Base-by-base conservation (phyloP, 2,113 vertebrate species). In the Cottus gobio region DNA sequence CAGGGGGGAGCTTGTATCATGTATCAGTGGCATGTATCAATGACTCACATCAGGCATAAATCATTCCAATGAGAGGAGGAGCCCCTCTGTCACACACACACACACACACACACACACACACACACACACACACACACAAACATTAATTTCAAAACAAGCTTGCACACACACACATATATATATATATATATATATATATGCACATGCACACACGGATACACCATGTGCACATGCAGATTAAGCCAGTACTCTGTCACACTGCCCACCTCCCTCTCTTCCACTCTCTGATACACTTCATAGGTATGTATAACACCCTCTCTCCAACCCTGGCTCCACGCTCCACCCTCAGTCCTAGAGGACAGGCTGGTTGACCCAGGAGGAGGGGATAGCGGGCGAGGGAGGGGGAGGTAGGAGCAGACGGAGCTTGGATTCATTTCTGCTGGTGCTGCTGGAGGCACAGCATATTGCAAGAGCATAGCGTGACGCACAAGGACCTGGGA, bases 351-450 rank as follows among this genome's bases (percentile, higher is more conserved):
- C 83, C 87, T 88, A 90, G 85, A 91, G 89, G 90, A 93, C 93
- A 90, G 89, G 89, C 88, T 84, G 86, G 70, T 87, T 91, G 88
- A 90, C 89, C 90, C 81, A 86, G 84, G 85, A 90, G 89, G 90
- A 93, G 91, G 92, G 88, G 85, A 85, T 71, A 86, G 79, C 26
- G 12, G 66, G 60, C 50, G 70, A 15, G 65, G 73, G 62, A 30
- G 46, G 46, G 22, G 71, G 62, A 76, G 82, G 90, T 69, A 65
- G 46, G 76, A 80, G 87, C 82, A 66, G 56, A 60, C 77, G 7
- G 75, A 90, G 89, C 86, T 92, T 85, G 89, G 87, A 91, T 91
- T 90, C 89, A 92, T 83, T 93, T 88, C 76, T 90, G 90, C 83
- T 80, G 28, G 63, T 84, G 80, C 39, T 83, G 79, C 73, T 79